Conservation (phyloP, 2,797 vertebrate genomes). For the Melanotaenia parkinsoni region DNA sequence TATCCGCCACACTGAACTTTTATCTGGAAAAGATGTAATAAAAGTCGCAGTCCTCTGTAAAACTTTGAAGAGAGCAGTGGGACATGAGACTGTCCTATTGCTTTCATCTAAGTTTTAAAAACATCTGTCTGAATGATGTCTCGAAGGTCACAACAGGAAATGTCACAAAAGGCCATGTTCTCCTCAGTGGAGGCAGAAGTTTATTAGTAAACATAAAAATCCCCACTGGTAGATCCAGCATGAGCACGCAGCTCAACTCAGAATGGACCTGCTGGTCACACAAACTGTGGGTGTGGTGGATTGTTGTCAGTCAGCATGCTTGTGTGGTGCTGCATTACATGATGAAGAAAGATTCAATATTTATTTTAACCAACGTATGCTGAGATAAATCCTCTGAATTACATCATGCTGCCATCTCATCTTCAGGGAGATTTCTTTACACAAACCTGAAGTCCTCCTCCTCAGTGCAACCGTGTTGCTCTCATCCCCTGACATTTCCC, state of each 20-base stretch:
- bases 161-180: conserved; percentile 11
- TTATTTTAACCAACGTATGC: not conserved
- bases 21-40: not conserved
- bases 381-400: not conserved
- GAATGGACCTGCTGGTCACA: conserved; percentile 1
- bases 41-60: not conserved
- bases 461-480: not conserved
- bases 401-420: not conserved
- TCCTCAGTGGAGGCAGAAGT: not conserved
- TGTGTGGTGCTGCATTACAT: not conserved
- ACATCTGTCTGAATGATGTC: conserved; percentile 3
- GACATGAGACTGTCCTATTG: conserved; percentile 1
- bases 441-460: not conserved
- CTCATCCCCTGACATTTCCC: conserved; percentile 14
- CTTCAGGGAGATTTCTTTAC: not conserved
- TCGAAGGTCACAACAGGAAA: conserved; percentile 21
- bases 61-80: not conserved
- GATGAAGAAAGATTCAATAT: not conserved
- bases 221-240: not conserved
- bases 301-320: not conserved
- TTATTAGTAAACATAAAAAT: conserved; percentile 2
- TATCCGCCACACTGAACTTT: not conserved
- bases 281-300: not conserved
- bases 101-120: conserved; percentile 6
- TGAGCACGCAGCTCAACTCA: not conserved